Conservation (phyloP, 2,888 invertebrate species). For the Formica aserva region DNA sequence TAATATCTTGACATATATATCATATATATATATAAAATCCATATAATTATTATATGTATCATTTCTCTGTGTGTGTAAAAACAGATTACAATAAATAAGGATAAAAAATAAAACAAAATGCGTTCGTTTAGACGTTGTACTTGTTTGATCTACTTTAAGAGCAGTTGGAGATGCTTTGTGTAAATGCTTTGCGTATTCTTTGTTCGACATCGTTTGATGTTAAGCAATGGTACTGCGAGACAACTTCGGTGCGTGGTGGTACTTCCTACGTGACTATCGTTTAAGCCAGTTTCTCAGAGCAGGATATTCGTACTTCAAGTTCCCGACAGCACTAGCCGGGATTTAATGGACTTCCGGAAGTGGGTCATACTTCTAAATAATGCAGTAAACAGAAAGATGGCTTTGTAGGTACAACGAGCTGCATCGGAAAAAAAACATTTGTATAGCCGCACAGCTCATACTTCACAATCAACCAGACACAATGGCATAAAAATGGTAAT, state of each 20-base stretch:
- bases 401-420: slow-evolving; percentile 30
- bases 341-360: slow-evolving; percentile 73
- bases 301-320: slow-evolving; percentile 56
- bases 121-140: neutral
- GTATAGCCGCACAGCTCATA: neutral
- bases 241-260: slow-evolving; percentile 55
- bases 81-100: neutral
- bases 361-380: slow-evolving; percentile 72
- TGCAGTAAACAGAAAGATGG: slow-evolving; percentile 70
- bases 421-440: slow-evolving; percentile 21
- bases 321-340: slow-evolving; percentile 51
- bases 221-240: slow-evolving; percentile 34
- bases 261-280: slow-evolving; percentile 67
- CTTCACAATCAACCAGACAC: neutral
- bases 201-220: slow-evolving; percentile 36
- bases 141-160: slow-evolving; percentile 17
- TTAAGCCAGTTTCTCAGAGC: slow-evolving; percentile 64
- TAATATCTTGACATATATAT: neutral
- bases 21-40: neutral
- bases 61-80: neutral
- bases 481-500: neutral
- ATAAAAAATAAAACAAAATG: neutral
- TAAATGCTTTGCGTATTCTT: slow-evolving; percentile 38
- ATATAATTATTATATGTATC: neutral
- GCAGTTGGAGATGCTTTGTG: neutral